phyloP scores from a whole-genome alignment of 2,888 invertebrate species.

The Pilophorus perplexus region DNA sequence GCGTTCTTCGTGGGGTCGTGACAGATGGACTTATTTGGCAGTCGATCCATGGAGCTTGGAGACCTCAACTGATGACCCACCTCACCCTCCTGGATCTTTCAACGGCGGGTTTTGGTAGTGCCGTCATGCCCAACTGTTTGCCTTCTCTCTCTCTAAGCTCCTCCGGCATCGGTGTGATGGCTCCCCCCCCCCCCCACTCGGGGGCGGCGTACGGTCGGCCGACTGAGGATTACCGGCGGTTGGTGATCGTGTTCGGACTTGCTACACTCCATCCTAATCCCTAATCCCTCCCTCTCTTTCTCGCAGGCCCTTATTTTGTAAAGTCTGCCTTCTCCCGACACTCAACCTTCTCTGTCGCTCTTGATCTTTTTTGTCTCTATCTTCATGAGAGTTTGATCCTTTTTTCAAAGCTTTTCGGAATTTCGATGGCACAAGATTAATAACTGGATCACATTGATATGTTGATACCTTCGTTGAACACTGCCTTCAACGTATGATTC shows the following conservation, averaged over 20 bases:
- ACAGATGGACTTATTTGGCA: slow-evolving; percentile 35
- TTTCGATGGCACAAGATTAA: slow-evolving; percentile 16
- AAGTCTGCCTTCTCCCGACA: not conserved
- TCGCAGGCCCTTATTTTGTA: not conserved
- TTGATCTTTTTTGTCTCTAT: not conserved
- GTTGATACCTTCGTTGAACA: no score
- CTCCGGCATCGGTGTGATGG: not conserved
- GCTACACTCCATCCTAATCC: slow-evolving; percentile 36
- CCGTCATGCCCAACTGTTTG: slow-evolving; percentile 38
- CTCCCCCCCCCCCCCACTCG: no score
- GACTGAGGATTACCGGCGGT: slow-evolving; percentile 33
- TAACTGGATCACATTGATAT: not conserved
- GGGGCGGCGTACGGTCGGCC: not conserved
- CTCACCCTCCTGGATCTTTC: not conserved
- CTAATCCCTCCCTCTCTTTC: slow-evolving; percentile 2
- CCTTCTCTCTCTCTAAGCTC: slow-evolving; percentile 6
- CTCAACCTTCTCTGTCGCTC: slow-evolving; percentile 17
- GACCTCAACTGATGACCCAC: slow-evolving; percentile 22
- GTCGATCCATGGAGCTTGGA: slow-evolving; percentile 22
- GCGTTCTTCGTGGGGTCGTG: no score
- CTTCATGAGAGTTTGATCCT: slow-evolving; percentile 19
- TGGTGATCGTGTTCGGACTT: slow-evolving; percentile 38
- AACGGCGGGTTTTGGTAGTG: slow-evolving; percentile 21
- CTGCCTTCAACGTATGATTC: no score
- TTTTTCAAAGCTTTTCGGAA: slow-evolving; percentile 4